Conservation (phyloP, 2,113 vertebrate species). For the Hipposideros armiger region DNA sequence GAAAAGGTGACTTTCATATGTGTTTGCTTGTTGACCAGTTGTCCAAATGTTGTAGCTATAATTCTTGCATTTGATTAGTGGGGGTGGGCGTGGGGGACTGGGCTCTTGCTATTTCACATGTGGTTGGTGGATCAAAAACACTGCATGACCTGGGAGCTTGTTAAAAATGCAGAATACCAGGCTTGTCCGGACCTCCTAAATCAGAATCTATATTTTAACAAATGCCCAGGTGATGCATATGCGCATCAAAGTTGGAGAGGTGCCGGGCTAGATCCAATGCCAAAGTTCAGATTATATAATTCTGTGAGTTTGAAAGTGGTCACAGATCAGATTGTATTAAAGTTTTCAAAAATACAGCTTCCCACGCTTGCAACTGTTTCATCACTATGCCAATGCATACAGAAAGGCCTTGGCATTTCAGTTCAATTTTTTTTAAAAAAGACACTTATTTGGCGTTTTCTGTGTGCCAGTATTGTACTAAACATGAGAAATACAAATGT, state of each 20-base stretch:
- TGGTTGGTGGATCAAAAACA: not conserved
- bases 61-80: not conserved
- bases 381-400: not conserved
- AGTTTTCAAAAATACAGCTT: not conserved
- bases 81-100: not conserved
- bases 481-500: not conserved
- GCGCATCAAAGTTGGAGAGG: not conserved
- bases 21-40: not conserved
- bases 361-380: not conserved
- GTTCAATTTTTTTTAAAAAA: not conserved
- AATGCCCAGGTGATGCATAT: not conserved
- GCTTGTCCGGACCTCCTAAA: not conserved
- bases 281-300: not conserved
- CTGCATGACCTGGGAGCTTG: not conserved
- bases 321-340: not conserved
- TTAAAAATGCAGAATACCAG: not conserved
- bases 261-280: not conserved
- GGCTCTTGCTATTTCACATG: not conserved
- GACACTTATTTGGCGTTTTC: not conserved
- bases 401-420: conserved; percentile 8
- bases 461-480: not conserved
- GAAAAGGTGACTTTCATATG: not conserved
- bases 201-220: not conserved
- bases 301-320: not conserved
- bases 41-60: not conserved